Percentiles rank a stretch among this genome's conserved stretches.
Evolutionary conservation across 2,888 invertebrate species (phyloP).

Genomic region (Heliothis peltigera): DNA sequence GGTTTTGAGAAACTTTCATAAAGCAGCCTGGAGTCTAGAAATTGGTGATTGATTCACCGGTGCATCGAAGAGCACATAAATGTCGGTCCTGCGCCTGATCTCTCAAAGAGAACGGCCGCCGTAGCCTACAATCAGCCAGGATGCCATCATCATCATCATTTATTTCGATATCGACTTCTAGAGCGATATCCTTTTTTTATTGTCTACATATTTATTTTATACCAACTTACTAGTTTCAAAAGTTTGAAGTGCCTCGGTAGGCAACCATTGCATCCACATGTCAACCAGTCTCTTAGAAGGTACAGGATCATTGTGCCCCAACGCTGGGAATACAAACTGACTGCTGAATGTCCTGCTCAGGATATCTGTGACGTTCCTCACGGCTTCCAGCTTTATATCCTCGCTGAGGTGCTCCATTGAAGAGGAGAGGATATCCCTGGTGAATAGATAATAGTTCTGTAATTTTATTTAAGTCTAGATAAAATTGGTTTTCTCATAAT

Average conservation of each 20-base stretch:
- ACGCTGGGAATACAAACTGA: conserved; percentile 96
- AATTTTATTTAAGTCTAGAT: neutral
- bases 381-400: conserved; percentile 92
- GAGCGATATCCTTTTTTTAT: too few relatives aligned
- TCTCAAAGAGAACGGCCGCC: too few relatives aligned
- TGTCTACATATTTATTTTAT: too few relatives aligned
- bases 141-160: too few relatives aligned
- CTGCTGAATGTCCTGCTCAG: conserved; percentile 95
- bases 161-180: too few relatives aligned
- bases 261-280: conserved; percentile 96
- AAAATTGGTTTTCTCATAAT: neutral
- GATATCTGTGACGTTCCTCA: conserved; percentile 95
- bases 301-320: conserved; percentile 96
- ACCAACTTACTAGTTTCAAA: conserved; percentile 93
- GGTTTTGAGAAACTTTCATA: too few relatives aligned
- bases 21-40: too few relatives aligned
- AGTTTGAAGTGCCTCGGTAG: conserved; percentile 94
- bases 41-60: too few relatives aligned
- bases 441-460: conserved; percentile 62
- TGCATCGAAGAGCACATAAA: too few relatives aligned
- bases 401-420: conserved; percentile 92
- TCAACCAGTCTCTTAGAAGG: conserved; percentile 92
- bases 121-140: too few relatives aligned
- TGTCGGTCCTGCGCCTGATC: too few relatives aligned
- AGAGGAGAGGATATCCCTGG: conserved; percentile 95